Conservation (phyloP, 2,113 vertebrate genomes). For the Psophia crepitans region DNA sequence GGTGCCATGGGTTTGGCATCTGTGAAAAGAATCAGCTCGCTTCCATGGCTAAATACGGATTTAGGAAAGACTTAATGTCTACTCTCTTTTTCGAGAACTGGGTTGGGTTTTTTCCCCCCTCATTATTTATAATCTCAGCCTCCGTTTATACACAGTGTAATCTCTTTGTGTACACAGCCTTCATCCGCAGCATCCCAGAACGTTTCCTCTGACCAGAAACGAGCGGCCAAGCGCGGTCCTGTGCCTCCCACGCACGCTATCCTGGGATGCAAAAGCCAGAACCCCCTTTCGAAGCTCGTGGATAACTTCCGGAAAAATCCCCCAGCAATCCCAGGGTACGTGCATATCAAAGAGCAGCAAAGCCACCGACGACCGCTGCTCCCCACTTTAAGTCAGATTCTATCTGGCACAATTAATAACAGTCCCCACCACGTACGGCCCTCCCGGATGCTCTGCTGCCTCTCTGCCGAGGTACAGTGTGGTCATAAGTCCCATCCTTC, state of each 20-base stretch:
- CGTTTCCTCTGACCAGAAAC: background rate
- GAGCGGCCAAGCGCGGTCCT: rapidly evolving
- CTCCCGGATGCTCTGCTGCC: background rate
- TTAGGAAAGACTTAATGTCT: background rate
- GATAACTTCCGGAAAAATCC: background rate
- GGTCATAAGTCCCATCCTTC: background rate
- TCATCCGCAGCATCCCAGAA: background rate
- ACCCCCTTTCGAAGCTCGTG: rapidly evolving
- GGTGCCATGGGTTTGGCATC: background rate
- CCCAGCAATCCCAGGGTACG: background rate
- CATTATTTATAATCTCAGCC: background rate
- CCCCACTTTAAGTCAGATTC: background rate
- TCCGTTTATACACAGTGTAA: background rate
- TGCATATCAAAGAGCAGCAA: background rate
- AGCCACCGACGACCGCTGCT: background rate
- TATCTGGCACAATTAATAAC: rapidly evolving
- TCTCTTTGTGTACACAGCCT: background rate
- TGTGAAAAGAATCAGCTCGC: background rate
- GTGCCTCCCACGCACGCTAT: background rate
- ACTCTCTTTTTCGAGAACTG: background rate
- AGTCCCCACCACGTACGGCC: rapidly evolving
- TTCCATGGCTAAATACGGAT: background rate
- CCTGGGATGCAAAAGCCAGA: background rate
- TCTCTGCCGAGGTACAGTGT: rapidly evolving
- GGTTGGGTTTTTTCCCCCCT: background rate